Evolutionary conservation across 1,140 invertebrate species (phyloP), one percentile per base, ranked within the genome.

Genomic region (Stegodyphus dumicola): DNA sequence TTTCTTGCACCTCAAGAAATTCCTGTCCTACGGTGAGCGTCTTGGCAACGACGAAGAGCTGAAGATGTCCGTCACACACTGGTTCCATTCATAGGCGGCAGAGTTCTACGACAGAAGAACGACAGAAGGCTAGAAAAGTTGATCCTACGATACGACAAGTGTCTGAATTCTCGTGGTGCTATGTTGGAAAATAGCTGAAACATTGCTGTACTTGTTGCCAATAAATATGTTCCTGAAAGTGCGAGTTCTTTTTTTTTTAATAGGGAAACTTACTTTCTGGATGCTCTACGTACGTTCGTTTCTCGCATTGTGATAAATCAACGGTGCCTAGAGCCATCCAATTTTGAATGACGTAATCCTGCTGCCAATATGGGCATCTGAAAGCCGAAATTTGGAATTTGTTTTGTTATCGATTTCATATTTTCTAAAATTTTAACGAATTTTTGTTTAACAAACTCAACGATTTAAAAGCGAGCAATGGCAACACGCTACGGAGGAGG

Each of bases 181-280:
- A n/a, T 11, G 11, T 11, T 17, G 10, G n/a, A 66, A 66, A 66
- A 66, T n/a, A 66, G 10, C 65, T 66, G 65, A 66, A 66, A 66
- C 65, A 66, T 17, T 66, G 65, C 65, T 66, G 65, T 66, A 66
- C 65, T 66, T 66, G 65, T 66, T 66, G 65, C 65, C 65, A 66
- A 66, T 66, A 66, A 66, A 66, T 66, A 66, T 66, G n/a, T 66
- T 66, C n/a, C 17, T 66, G 65, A 66, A 66, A 66, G 65, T 66
- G 10, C n/a, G 65, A 66, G 10, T 66, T 66, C 17, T 66, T 17
- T 66, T 66, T 66, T 66, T 66, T 66, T 66, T 17, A 66, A 17
- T 66, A 66, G 65, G 17, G 65, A 66, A 66, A 66, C 65, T 66
- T 66, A 66, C 65, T 66, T 56, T 56, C 54, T 56, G 65, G 65